These are phyloP conservation scores for Chironomus tepperi DNA, from an alignment of 1,140 invertebrate species.

Conservation along the genomic window DNA sequence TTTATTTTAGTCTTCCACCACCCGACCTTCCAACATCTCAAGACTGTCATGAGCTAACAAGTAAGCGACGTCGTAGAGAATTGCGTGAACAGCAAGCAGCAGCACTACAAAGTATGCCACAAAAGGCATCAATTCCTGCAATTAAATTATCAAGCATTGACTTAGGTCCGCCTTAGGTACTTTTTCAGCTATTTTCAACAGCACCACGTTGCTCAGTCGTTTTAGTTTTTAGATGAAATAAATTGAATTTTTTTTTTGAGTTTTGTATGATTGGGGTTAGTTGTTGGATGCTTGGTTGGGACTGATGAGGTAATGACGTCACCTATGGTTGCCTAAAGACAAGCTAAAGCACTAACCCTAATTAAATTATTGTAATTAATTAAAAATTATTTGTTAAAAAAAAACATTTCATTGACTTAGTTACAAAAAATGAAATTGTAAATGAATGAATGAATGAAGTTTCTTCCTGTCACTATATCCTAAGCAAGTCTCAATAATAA, in stretches of 20 bases:
- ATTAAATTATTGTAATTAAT: no score
- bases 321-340: not conserved
- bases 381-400: no score
- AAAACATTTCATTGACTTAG: no score
- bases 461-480: no score
- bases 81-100: constrained; percentile 47
- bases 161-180: not conserved
- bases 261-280: not conserved
- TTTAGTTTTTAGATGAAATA: no score
- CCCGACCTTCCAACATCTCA: constrained; percentile 87
- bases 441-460: no score
- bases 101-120: not conserved
- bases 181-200: not conserved
- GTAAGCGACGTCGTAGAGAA: constrained; percentile 79
- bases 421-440: no score
- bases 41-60: constrained; percentile 99
- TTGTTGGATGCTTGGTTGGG: not conserved
- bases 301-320: not conserved
- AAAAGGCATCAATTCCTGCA: not conserved
- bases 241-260: not conserved
- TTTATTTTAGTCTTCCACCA: constrained; percentile 60
- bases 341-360: not conserved
- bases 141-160: constrained; percentile 2
- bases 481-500: no score
- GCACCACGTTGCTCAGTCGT: no score